Conservation (phyloP, 2,888 invertebrate genomes). For the Agonopterix heracliana region DNA sequence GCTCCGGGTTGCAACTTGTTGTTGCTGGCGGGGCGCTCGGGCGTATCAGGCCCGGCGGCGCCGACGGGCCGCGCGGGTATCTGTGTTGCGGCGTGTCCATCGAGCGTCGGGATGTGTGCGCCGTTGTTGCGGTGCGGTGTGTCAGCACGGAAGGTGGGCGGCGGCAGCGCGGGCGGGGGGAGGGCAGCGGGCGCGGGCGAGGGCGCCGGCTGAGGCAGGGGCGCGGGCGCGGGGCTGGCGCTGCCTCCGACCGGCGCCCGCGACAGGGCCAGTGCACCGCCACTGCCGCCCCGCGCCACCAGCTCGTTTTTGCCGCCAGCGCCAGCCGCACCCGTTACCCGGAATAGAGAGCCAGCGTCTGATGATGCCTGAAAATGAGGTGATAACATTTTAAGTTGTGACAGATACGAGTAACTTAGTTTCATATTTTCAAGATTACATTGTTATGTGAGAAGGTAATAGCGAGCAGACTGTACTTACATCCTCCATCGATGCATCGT, state of each 20-base stretch:
- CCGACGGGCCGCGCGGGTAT: conserved; percentile 62
- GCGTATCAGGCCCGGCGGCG: conserved; percentile 60
- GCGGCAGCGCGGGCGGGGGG: conserved; percentile 79
- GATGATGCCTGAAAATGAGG: conserved; percentile 55
- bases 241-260: conserved; percentile 78
- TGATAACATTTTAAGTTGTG: not conserved
- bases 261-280: conserved; percentile 77
- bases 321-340: conserved; percentile 74
- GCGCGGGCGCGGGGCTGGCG: conserved; percentile 79
- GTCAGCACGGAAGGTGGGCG: conserved; percentile 77
- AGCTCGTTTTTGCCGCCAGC: conserved; percentile 79
- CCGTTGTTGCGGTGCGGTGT: conserved; percentile 57
- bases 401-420: not conserved
- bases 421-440: too few species aligned
- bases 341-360: conserved; percentile 64
- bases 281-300: conserved; percentile 80
- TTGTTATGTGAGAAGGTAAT: not conserved
- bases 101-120: conserved; percentile 64
- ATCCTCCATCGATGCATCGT: conserved; percentile 70
- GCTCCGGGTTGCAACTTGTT: conserved; percentile 66
- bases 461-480: conserved; percentile 37
- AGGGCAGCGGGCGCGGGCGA: conserved; percentile 83
- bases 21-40: conserved; percentile 63
- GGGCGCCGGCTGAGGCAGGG: conserved; percentile 81
- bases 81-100: conserved; percentile 63